Percentiles rank a stretch among this genome's conserved stretches.
Conservation (phyloP, 1,140 invertebrate genomes). For the Drosophila nasuta region DNA sequence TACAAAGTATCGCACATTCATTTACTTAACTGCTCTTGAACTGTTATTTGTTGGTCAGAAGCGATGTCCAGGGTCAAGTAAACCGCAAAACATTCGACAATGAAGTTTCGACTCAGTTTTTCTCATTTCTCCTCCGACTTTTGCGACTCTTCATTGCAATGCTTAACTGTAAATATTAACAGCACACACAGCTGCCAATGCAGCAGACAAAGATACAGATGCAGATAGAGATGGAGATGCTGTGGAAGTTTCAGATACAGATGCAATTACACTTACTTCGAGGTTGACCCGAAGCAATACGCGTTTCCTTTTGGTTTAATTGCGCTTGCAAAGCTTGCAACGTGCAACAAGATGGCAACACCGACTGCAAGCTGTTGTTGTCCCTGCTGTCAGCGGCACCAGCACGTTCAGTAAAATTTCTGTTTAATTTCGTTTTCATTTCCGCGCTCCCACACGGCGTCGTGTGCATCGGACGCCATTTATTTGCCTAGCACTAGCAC, state of each 20-base stretch:
- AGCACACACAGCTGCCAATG: constrained; percentile 27
- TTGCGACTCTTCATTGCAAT: constrained; percentile 11
- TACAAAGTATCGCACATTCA: not conserved
- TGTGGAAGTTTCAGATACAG: constrained; percentile 45
- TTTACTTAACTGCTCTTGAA: not conserved
- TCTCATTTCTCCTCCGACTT: not conserved
- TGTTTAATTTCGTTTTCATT: constrained; percentile 80
- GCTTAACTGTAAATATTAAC: constrained; percentile 66
- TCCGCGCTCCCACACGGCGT: constrained; percentile 52
- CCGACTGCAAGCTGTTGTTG: constrained; percentile 2
- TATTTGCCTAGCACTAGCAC: constrained; percentile 37
- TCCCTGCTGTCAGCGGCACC: constrained; percentile 27
- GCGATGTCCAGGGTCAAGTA: constrained; percentile 2
- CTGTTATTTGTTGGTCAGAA: not conserved
- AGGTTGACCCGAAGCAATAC: constrained; percentile 44
- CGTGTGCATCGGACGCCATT: constrained; percentile 30
- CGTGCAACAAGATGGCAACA: constrained; percentile 59
- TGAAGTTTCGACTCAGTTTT: constrained; percentile 8
- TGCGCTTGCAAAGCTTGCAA: constrained; percentile 62
- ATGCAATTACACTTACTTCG: constrained; percentile 54
- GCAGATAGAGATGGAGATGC: not conserved
- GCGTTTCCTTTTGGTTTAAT: constrained; percentile 73
- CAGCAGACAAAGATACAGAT: constrained; percentile 44
- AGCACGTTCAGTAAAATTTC: constrained; percentile 61
- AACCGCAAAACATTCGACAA: constrained; percentile 8